phyloP scores from a whole-genome alignment of 2,797 vertebrate species.

The Nyctibius grandis region DNA sequence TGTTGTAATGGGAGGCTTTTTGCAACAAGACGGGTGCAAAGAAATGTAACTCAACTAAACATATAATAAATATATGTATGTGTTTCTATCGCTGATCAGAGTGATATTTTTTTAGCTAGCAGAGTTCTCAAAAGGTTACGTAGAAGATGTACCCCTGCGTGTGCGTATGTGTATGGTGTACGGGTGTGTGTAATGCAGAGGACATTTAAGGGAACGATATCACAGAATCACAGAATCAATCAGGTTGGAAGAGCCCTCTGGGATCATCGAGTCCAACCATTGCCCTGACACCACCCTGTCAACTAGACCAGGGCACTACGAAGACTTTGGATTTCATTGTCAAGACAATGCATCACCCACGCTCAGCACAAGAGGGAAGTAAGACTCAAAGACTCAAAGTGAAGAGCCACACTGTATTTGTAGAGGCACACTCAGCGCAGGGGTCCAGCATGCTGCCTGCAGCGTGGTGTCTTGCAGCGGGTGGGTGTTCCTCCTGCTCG shows the following conservation, averaged over 20 bases:
- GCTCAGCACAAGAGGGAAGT: not conserved
- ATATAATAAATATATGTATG: no score
- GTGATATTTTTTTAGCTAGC: not conserved
- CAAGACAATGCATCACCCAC: no score
- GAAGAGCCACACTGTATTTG: not conserved
- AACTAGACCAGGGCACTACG: no score
- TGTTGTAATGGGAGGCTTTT: not conserved
- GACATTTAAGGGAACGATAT: not conserved
- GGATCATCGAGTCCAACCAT: no score
- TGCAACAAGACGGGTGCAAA: not conserved
- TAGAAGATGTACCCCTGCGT: not conserved
- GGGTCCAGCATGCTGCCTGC: not conserved
- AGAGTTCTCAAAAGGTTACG: not conserved
- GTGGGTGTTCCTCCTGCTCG: not conserved
- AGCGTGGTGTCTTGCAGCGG: accelerated
- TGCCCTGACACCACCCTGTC: no score
- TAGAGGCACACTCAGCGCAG: accelerated
- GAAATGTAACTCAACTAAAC: not conserved
- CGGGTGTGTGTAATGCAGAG: not conserved
- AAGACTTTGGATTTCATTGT: not conserved
- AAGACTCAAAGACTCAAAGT: not conserved
- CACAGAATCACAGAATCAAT: no score
- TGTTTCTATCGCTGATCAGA: not conserved
- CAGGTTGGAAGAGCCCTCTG: no score
- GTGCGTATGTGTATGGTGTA: no score